Conservation (phyloP, 2,888 invertebrate species). For the Melieria omissa region DNA sequence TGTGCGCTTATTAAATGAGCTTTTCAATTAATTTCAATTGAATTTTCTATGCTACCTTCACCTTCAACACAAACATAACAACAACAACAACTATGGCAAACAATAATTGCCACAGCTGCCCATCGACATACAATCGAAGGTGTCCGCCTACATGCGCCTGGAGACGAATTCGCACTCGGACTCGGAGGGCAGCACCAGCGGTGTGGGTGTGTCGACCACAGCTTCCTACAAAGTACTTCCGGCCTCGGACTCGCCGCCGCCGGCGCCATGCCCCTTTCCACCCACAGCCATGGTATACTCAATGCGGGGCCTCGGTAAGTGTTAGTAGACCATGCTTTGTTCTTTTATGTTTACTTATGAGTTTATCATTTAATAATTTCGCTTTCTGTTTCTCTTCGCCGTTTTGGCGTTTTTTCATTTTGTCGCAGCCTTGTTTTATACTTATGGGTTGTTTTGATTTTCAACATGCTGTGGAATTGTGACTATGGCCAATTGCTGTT, state of each 20-base stretch:
- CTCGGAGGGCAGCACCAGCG: slow-evolving; percentile 66
- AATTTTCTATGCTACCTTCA: not conserved
- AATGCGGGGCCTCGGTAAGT: slow-evolving; percentile 68
- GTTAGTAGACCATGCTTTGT: slow-evolving; percentile 64
- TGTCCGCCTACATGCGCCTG: slow-evolving; percentile 75
- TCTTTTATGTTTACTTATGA: slow-evolving; percentile 30
- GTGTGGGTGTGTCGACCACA: slow-evolving; percentile 64
- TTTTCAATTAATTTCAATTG: not conserved
- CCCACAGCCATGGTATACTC: slow-evolving; percentile 86
- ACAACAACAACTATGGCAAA: too few species aligned
- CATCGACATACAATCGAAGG: slow-evolving; percentile 89
- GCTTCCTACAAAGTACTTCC: slow-evolving; percentile 67
- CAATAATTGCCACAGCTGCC: slow-evolving; percentile 75
- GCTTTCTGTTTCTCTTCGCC: slow-evolving; percentile 14
- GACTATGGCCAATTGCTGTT: too few species aligned
- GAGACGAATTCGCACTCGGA: slow-evolving; percentile 67
- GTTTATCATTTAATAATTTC: slow-evolving; percentile 10
- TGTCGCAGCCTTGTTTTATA: too few species aligned
- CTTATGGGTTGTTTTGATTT: too few species aligned
- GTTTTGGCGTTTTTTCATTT: slow-evolving; percentile 6
- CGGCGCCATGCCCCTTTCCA: slow-evolving; percentile 73
- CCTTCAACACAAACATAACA: too few species aligned
- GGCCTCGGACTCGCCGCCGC: slow-evolving; percentile 66
- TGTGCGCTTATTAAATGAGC: not conserved
- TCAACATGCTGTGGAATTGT: too few species aligned